Evolutionary conservation across 2,797 vertebrate genomes (phyloP).

Genomic region (Onychomys leucogaster): DNA sequence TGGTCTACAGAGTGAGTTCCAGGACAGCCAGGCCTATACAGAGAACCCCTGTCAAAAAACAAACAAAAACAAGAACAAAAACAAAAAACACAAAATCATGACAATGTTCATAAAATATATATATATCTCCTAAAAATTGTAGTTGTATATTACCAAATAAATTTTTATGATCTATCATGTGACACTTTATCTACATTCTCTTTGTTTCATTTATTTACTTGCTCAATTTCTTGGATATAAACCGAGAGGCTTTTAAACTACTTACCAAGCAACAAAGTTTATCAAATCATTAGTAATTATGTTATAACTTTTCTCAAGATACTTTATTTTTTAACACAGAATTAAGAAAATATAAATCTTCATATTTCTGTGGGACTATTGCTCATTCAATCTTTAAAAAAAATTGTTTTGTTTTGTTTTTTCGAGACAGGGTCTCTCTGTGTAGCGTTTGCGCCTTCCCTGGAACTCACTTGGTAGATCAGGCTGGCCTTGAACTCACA

Average conservation of each 20-base stretch:
- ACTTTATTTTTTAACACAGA: conserved; percentile 25
- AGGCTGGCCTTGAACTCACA: too few species aligned
- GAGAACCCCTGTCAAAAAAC: not conserved
- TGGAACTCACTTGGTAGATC: too few species aligned
- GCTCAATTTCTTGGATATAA: conserved; percentile 11
- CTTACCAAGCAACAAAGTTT: not conserved
- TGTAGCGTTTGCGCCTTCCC: too few species aligned
- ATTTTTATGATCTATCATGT: conserved; percentile 43
- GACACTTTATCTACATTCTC: not conserved
- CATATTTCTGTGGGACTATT: conserved; percentile 43
- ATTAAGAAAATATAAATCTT: conserved; percentile 13
- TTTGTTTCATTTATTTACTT: conserved; percentile 39
- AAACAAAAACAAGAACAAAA: not conserved
- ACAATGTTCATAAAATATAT: not conserved
- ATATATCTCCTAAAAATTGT: conserved; percentile 19
- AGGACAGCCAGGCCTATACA: not conserved
- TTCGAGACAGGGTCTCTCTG: too few species aligned
- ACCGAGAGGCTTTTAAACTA: conserved; percentile 45
- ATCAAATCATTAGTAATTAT: conserved; percentile 7
- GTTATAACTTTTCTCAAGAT: not conserved
- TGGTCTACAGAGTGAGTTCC: not conserved
- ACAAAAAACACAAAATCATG: not conserved
- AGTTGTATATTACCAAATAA: not conserved
- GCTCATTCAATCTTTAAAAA: not conserved
- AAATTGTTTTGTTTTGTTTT: too few species aligned